Percentiles rank a stretch among this genome's conserved stretches.
Evolutionary conservation across 2,888 invertebrate species (phyloP).

Genomic region (Rhingia rostrata): DNA sequence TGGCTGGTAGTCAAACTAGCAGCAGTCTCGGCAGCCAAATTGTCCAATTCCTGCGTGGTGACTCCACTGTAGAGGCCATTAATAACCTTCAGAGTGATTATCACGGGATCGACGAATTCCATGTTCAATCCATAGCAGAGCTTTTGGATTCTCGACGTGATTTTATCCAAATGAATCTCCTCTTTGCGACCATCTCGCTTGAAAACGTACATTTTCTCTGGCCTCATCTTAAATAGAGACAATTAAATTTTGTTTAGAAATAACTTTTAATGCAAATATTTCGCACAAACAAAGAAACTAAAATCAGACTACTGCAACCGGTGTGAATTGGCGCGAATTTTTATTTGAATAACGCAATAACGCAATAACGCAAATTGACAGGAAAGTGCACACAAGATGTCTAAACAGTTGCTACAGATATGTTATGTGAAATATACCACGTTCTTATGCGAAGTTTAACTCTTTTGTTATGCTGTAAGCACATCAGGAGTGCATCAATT

Average conservation of each 20-base stretch:
- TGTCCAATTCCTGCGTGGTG: conserved; percentile 97
- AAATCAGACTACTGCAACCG: background rate
- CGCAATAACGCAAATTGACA: too few species aligned
- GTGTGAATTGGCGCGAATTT: background rate
- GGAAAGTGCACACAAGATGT: too few species aligned
- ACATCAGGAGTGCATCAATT: too few species aligned
- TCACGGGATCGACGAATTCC: conserved; percentile 97
- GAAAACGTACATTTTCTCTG: conserved; percentile 83
- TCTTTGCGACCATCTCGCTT: conserved; percentile 92
- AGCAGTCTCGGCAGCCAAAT: conserved; percentile 99
- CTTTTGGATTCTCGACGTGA: conserved; percentile 97
- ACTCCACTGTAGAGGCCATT: conserved; percentile 97
- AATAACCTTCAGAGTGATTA: conserved; percentile 95
- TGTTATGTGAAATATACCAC: too few species aligned
- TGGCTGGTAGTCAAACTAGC: conserved; percentile 98
- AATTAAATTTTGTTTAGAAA: background rate
- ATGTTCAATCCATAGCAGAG: conserved; percentile 97
- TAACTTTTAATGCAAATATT: background rate
- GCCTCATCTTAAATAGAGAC: conserved; percentile 63
- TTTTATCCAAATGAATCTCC: conserved; percentile 98
- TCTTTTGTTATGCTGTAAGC: too few species aligned
- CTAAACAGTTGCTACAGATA: too few species aligned
- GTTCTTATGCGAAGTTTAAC: too few species aligned
- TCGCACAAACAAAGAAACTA: conserved; percentile 1
- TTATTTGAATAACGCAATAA: too few species aligned